Evolutionary conservation across 1,140 invertebrate species (phyloP).

Genomic region (Diplogasteroides magnus): DNA sequence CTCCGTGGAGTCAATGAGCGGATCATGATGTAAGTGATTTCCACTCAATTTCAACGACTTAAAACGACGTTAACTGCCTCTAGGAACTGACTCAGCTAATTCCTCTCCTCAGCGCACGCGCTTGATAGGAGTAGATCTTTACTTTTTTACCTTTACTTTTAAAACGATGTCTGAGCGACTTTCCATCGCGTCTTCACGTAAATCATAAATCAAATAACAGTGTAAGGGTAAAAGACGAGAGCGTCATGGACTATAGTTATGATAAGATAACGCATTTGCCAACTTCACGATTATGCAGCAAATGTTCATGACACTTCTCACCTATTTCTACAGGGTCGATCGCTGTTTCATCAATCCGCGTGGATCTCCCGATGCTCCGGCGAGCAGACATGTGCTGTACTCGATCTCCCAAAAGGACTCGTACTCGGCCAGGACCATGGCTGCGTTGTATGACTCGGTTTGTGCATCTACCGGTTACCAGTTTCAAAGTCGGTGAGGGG

Average conservation of each 20-base stretch:
- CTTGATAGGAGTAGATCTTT: no score
- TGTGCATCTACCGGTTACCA: no score
- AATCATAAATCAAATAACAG: conserved; percentile 11
- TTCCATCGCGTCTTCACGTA: no score
- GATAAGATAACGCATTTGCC: neutral
- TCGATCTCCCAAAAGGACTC: conserved; percentile 25
- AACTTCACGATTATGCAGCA: neutral
- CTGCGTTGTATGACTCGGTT: conserved; percentile 26
- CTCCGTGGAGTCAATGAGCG: neutral
- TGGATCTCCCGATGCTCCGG: conserved; percentile 17
- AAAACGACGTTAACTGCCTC: no score
- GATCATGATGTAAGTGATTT: neutral
- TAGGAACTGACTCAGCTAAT: no score
- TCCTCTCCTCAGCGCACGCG: no score
- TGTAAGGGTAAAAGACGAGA: conserved; percentile 10
- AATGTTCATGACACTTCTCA: no score
- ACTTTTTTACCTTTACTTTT: no score
- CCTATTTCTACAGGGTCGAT: conserved; percentile 21
- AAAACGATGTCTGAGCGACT: no score
- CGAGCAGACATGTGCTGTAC: conserved; percentile 26
- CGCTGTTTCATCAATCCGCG: conserved; percentile 34
- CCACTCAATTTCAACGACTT: no score
- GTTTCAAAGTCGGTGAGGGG: no score
- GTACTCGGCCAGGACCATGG: conserved; percentile 23
- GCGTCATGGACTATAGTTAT: neutral